A percentile compares a stretch with the other conserved stretches of the same genome.
Conservation (phyloP, 2,797 vertebrate species). For the Sebastes wilsoni region DNA sequence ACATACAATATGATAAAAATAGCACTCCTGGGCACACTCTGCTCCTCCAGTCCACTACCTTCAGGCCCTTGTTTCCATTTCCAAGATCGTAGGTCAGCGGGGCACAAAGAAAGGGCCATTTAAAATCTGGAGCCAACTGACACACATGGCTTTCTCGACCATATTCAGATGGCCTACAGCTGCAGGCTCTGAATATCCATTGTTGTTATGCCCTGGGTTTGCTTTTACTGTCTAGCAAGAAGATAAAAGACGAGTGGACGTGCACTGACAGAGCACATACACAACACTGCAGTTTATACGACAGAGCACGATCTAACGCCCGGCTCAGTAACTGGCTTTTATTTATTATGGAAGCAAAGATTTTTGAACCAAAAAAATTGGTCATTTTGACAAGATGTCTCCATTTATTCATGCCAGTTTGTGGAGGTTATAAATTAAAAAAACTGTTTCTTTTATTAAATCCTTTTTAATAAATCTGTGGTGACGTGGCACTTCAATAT, state of each 20-base stretch:
- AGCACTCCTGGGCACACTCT: neutral
- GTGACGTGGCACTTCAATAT: neutral
- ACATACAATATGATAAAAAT: constrained; percentile 10
- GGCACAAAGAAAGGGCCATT: constrained; percentile 57
- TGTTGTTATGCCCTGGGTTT: constrained; percentile 38
- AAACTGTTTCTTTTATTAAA: neutral
- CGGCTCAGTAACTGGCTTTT: neutral
- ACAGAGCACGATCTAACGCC: neutral
- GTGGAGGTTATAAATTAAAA: neutral
- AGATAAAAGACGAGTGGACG: constrained; percentile 10
- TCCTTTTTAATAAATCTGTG: neutral
- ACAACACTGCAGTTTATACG: neutral
- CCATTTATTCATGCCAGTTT: neutral
- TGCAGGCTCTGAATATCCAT: constrained; percentile 49
- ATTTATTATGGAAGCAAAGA: neutral
- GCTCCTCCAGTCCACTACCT: constrained; percentile 32
- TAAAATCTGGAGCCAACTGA: constrained; percentile 61
- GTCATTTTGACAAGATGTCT: neutral
- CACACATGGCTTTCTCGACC: constrained; percentile 51
- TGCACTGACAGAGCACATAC: neutral
- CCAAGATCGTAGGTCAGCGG: constrained; percentile 45
- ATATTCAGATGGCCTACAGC: constrained; percentile 67
- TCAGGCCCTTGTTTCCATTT: constrained; percentile 31
- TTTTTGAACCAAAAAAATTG: neutral
- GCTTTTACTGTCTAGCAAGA: constrained; percentile 30